These are phyloP conservation scores for Marasmarcha lunaedactyla DNA, from an alignment of 2,888 invertebrate genomes.

Conservation along the genomic window DNA sequence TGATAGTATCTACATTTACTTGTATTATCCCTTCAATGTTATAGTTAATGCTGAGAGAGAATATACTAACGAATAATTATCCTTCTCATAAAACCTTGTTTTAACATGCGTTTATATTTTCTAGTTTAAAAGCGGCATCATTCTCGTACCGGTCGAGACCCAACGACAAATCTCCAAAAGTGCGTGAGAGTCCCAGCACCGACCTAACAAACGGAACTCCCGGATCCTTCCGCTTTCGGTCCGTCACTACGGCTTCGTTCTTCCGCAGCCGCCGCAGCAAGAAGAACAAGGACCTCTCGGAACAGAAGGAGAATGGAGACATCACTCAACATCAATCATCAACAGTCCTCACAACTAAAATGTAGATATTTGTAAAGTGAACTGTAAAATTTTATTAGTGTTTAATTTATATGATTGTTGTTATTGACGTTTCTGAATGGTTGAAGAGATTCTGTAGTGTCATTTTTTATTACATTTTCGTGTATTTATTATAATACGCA, in stretches of 20 bases:
- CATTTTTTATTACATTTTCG: no score
- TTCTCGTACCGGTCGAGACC: slow-evolving; percentile 45
- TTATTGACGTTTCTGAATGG: no score
- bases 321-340: no score
- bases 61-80: no score
- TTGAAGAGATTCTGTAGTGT: no score
- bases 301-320: slow-evolving; percentile 34
- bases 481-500: no score
- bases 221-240: slow-evolving; percentile 36
- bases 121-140: slow-evolving; percentile 40
- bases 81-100: no score
- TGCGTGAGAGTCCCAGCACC: slow-evolving; percentile 25
- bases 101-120: no score
- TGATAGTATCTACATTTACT: no score
- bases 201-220: slow-evolving; percentile 26
- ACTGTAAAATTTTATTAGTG: neutral
- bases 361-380: slow-evolving; percentile 24
- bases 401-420: neutral
- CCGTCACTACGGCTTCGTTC: slow-evolving; percentile 49
- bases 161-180: slow-evolving; percentile 39
- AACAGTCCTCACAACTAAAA: slow-evolving; percentile 39
- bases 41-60: no score
- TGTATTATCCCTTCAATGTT: no score
- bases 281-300: slow-evolving; percentile 27
- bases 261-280: slow-evolving; percentile 36